phyloP scores from a whole-genome alignment of 2,113 vertebrate genomes.

The Sylvilagus bachmani region DNA sequence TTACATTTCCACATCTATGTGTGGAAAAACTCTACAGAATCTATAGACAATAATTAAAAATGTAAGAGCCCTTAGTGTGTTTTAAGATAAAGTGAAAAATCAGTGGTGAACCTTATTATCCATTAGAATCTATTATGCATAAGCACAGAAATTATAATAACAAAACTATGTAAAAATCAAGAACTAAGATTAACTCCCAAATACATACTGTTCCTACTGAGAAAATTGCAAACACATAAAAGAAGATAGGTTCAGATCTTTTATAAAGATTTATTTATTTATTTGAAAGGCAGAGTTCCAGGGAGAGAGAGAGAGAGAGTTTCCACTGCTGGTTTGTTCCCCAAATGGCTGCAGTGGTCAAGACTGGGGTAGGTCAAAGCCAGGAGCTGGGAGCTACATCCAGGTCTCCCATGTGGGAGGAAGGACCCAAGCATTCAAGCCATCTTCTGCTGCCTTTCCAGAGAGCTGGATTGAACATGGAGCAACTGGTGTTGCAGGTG shows the following conservation, averaged over 20 bases:
- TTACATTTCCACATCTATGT: background rate
- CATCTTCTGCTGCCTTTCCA: too few relatives aligned
- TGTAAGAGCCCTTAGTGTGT: background rate
- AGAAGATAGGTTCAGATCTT: constrained; percentile 10
- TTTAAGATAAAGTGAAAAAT: constrained; percentile 45
- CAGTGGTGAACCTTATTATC: background rate
- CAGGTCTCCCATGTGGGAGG: too few relatives aligned
- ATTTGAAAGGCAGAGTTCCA: too few relatives aligned
- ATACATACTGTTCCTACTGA: background rate
- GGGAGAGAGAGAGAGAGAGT: too few relatives aligned
- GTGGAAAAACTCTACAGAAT: background rate
- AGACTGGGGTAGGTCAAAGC: too few relatives aligned
- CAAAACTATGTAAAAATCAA: background rate
- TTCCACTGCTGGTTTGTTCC: too few relatives aligned
- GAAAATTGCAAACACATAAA: background rate
- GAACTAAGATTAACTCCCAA: background rate
- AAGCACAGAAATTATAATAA: background rate
- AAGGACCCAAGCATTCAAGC: too few relatives aligned
- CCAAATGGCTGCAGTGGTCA: too few relatives aligned
- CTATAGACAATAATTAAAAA: background rate
- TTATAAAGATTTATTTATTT: background rate
- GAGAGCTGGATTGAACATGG: too few relatives aligned
- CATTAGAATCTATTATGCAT: constrained; percentile 12
- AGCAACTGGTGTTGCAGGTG: too few relatives aligned
- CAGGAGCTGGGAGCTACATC: too few relatives aligned